Base-by-base conservation (phyloP, 2,113 vertebrate genomes). In the Syrmaticus mikado region DNA sequence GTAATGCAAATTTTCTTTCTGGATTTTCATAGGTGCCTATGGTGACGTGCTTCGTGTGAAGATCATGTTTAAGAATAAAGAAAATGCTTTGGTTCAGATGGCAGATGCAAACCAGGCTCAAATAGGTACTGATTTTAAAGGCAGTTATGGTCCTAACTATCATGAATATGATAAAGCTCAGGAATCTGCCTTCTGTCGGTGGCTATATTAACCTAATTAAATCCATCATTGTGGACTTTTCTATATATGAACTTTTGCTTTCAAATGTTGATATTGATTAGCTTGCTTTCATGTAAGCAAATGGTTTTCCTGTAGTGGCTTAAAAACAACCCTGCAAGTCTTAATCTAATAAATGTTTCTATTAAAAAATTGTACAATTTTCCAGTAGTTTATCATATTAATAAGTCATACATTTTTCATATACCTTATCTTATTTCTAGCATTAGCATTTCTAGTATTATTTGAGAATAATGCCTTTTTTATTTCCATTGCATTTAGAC, bases 21-120 rank as follows among this genome's bases (percentile, higher is more conserved):
- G 60, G 10, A 75, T 75, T 93, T 90, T 70, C 60, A 62, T 90
- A 99, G 98, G 98, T 83, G 97, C 98, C 6, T 99, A 98, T 91
- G 98, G 98, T 62, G 97, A 99, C 90, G 98, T 99, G 11, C 98
- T 98, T 93, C 97, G 98, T 96, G 98, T 99, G 89, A 99, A 99
- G 97, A 99, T 99, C 87, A 97, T 98, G 97, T 98, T 98, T 95
- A 99, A 98, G 95, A 99, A 98, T 82, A 98, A 98, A 87, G 98
- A 98, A 96, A 98, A 97, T 58, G 98, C 98, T 72, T 97, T 99
- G 97, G 96, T 99, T 96, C 98, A 99, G 94, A 99, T 99, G 98
- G 98, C 98, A 73, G 98, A 98, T 96, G 96, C 97, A 75, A 96
- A 68, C 32, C 98, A 99, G 97, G 98, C 98, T 93, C 98, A 98